Percentiles rank a stretch among this genome's conserved stretches.
Conservation (phyloP, 2,797 vertebrate genomes). For the Enteromius mattozi region DNA sequence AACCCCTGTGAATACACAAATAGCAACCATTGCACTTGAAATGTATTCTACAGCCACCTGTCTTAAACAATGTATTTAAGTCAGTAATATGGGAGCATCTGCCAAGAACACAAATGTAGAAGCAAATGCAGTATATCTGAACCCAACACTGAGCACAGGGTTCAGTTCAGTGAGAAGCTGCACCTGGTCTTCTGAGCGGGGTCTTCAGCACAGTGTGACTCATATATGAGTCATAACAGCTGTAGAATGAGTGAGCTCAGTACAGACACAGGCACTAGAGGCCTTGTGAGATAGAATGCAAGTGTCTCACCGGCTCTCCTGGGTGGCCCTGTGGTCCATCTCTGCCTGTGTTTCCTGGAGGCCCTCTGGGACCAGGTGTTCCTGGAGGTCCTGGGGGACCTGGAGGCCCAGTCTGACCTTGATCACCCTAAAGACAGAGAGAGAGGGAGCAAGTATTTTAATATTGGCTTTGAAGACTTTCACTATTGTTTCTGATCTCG, state of each 20-base stretch:
- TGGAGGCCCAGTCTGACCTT: slow-evolving; percentile 86
- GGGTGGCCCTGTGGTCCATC: slow-evolving; percentile 88
- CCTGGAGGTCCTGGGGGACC: slow-evolving; percentile 91
- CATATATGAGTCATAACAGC: slow-evolving; percentile 37
- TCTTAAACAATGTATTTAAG: background rate
- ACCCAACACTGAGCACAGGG: slow-evolving; percentile 2
- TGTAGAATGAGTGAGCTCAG: slow-evolving; percentile 37
- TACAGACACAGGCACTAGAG: slow-evolving; percentile 16
- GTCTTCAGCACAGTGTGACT: slow-evolving; percentile 33
- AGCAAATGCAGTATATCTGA: slow-evolving; percentile 18
- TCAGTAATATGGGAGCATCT: background rate
- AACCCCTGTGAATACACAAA: background rate
- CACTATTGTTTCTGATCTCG: slow-evolving; percentile 8
- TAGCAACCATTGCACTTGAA: background rate
- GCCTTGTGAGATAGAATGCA: background rate
- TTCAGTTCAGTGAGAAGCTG: slow-evolving; percentile 41
- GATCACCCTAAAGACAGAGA: slow-evolving; percentile 83
- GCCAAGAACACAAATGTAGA: background rate
- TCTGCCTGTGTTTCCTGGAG: slow-evolving; percentile 92
- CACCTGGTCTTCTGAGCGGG: slow-evolving; percentile 45
- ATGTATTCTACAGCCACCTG: background rate
- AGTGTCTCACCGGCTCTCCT: slow-evolving; percentile 84
- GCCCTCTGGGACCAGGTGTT: slow-evolving; percentile 87
- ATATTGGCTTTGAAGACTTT: background rate
- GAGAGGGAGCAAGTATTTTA: background rate